These are phyloP conservation scores for Lumbricus terrestris DNA, from an alignment of 2,888 invertebrate genomes.

Conservation along the genomic window DNA sequence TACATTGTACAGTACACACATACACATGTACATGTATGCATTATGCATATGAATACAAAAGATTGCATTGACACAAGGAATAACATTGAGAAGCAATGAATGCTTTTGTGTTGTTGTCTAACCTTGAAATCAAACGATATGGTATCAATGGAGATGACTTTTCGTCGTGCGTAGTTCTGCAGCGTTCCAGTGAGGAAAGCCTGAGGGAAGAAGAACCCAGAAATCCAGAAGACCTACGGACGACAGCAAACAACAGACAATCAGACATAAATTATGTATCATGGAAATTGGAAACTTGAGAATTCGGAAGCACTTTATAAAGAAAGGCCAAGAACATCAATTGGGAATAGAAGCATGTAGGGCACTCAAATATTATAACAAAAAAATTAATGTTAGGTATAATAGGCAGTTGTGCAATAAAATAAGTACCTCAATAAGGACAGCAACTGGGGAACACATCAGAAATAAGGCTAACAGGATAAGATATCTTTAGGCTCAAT, in stretches of 20 bases:
- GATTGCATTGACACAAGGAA: neutral
- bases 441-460: neutral
- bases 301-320: neutral
- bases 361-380: too few relatives aligned
- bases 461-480: too few relatives aligned
- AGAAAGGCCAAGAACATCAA: too few relatives aligned
- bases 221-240: conserved; percentile 60
- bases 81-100: neutral
- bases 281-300: neutral
- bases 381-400: too few relatives aligned
- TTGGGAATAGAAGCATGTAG: too few relatives aligned
- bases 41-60: too few relatives aligned
- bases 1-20: too few relatives aligned
- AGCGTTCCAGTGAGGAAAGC: conserved; percentile 61
- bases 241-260: conserved; percentile 13
- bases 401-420: too few relatives aligned
- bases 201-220: conserved; percentile 66
- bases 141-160: conserved; percentile 59
- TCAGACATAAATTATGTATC: too few relatives aligned
- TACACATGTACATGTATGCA: too few relatives aligned
- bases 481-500: too few relatives aligned
- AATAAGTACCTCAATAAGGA: neutral
- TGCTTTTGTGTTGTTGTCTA: neutral
- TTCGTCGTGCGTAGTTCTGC: conserved; percentile 59
- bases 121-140: conserved; percentile 59